Base-by-base conservation (phyloP, 2,888 invertebrate species). In the Apomyelois bistriatella region DNA sequence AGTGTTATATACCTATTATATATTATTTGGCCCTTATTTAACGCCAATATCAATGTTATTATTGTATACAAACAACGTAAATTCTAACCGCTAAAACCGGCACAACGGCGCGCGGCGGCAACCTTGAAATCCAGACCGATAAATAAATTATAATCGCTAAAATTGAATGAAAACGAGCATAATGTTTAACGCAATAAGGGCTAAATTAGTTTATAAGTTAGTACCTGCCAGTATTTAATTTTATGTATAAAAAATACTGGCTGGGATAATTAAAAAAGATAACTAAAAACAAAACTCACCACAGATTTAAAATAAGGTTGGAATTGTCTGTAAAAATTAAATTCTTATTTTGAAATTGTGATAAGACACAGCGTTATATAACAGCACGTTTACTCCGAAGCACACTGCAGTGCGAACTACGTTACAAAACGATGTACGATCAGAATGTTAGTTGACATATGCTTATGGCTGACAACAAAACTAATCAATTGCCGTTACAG, bases 321-420 rank as follows among this genome's bases (percentile, higher is more conserved):
- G 0, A 6, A 13, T 9, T 38, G 4, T 36, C 2, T 38, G 3
- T 13, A 1, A 8, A 28, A 28, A 5, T 1, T 13, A 12, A 43
- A 30, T 43, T 43, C 12, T 8, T 30, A 13, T 30, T 30, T 43
- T 15, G 12, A 30, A 30, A 30, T 7, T 7, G 22, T n/a, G 22
- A 12, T 22, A 43, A 9, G 12, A 28, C 28, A 3, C 28, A n/a
- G n/a, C 3, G 43, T 28, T n/a, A 43, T 5, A 9, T 16, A 10
- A 16, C 1, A 3, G 10, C 17, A 22, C 48, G 48, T 48, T 17
- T 37, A 32, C 22, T 37, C 37, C 12, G 48, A 22, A 13, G 37
- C 48, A 17, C 48, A 12, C 37, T 17, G n/a, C 48, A 17, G 12
- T 13, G 43, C 30, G 13, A 43, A 43, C 43, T 43, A 43, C 43